These are phyloP conservation scores for Lophotis ruficrista DNA, from an alignment of 2,113 vertebrate genomes.

Conservation along the genomic window DNA sequence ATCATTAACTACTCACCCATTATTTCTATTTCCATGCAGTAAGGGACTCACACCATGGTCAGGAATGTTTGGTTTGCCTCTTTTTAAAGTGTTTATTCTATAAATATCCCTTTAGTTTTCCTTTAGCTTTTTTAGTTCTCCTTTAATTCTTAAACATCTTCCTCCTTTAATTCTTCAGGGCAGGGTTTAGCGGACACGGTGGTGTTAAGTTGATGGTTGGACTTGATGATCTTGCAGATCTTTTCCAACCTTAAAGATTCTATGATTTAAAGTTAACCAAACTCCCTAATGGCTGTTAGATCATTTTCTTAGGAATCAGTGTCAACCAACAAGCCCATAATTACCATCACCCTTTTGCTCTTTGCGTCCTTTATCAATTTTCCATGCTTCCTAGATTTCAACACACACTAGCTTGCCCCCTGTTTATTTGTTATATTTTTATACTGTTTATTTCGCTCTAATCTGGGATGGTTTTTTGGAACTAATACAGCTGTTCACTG, in stretches of 20 bases:
- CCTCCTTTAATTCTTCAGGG: too few species aligned
- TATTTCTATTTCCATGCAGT: background rate
- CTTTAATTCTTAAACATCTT: too few species aligned
- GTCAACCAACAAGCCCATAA: too few species aligned
- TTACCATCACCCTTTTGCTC: background rate
- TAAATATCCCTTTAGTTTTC: background rate
- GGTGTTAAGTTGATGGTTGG: too few species aligned
- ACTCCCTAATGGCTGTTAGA: too few species aligned
- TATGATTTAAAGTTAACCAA: too few species aligned
- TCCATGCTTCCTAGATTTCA: background rate
- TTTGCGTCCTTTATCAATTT: background rate
- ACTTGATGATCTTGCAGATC: too few species aligned
- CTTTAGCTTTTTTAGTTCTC: too few species aligned
- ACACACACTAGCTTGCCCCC: background rate
- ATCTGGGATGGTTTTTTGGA: background rate
- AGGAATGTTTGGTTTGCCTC: background rate
- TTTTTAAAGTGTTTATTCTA: background rate
- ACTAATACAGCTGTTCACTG: background rate
- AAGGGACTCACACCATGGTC: background rate
- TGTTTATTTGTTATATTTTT: background rate
- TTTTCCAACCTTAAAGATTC: too few species aligned
- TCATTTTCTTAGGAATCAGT: too few species aligned
- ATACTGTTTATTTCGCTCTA: background rate
- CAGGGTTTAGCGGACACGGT: too few species aligned
- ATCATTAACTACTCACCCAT: background rate